phyloP scores from a whole-genome alignment of 2,797 vertebrate genomes.

The Nyctibius grandis region DNA sequence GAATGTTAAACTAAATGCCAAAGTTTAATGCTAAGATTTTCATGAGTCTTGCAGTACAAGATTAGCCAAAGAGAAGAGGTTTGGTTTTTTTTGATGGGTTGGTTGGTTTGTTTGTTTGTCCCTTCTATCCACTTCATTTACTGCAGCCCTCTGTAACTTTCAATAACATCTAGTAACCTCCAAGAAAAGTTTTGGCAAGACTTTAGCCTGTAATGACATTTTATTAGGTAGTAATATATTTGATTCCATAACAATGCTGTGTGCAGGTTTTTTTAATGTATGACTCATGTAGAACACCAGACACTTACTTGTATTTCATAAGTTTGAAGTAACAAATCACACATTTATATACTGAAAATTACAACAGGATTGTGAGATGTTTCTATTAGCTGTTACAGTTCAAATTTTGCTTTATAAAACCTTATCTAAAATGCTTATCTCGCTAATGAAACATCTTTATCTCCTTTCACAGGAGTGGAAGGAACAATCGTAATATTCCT shows the following conservation, averaged over 20 bases:
- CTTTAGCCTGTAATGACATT: background rate
- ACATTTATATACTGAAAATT: background rate
- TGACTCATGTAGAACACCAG: background rate
- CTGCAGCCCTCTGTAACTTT: background rate
- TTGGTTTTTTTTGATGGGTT: background rate
- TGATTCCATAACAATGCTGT: accelerated
- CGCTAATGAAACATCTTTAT: background rate
- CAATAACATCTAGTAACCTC: background rate
- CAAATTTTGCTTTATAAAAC: background rate
- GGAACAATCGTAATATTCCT: background rate
- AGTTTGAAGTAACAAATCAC: background rate
- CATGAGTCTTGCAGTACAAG: background rate
- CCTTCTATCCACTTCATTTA: background rate
- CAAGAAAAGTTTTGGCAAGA: background rate
- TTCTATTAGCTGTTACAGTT: background rate
- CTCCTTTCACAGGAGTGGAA: background rate
- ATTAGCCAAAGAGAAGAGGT: background rate
- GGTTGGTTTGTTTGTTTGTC: background rate
- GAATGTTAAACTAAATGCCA: background rate
- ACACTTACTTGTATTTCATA: background rate
- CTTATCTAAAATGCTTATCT: background rate
- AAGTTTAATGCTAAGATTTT: background rate
- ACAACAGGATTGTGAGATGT: background rate
- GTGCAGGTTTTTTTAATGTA: background rate
- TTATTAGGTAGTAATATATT: background rate